Evolutionary conservation across 2,888 invertebrate genomes (phyloP), one percentile per base, ranked within the genome.

Genomic region (Lithosia quadra): DNA sequence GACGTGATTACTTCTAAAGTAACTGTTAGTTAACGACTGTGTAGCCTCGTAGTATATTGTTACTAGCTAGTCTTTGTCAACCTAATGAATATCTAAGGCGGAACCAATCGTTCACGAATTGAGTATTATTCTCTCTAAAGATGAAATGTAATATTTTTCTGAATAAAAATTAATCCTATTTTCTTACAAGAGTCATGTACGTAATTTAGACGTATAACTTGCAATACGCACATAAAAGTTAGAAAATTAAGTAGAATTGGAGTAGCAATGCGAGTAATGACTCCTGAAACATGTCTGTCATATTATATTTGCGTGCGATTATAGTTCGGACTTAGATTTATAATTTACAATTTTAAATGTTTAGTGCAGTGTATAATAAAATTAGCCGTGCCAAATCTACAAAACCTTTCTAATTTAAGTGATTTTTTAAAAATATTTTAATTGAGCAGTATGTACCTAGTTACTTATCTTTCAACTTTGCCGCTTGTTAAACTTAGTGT

Each of bases 121-220:
- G 88, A 91, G 76, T 89, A 88, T 86, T 85, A 80, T 81, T 88
- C 88, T 90, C 85, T 90, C 84, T 86, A 87, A 90, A 90, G 83
- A 89, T 85, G 79, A 86, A 86, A 85, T 79, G 70, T 67, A 86
- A 87, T 94, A 94, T 95, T 95, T n/a, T 94, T 94, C 92, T 91
- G 88, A 93, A 89, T 86, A 90, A 81, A 91, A 92, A 90, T 88
- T 79, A 92, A 91, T 90, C 91, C 91, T 94, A 94, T 94, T 94
- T 95, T 94, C 94, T 91, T 94, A 94, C 92, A 89, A 87, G 49
- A 89, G 78, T 85, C 84, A 86, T 89, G 87, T 92, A 92, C 87
- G 88, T 91, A 90, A 88, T 83, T 89, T 92, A 92, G 90, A 85
- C 80, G 84, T 90, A 83, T 89, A 90, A 90, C 90, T 88, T 90